Conservation (phyloP, 1,140 invertebrate species). For the Apolygus lucorum region DNA sequence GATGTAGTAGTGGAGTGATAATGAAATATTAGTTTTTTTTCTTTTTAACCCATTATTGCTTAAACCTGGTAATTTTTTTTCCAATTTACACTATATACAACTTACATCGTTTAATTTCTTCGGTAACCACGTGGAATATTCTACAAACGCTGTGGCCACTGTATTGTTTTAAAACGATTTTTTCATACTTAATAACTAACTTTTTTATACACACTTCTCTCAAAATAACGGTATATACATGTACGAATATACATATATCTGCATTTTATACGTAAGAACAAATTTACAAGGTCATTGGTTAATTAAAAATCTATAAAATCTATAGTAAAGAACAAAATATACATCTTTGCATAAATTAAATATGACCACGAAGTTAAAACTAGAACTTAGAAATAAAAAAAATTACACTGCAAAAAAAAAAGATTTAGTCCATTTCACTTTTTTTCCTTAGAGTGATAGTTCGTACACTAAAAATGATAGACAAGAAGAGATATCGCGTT, state of each 20-base stretch:
- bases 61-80: constrained; percentile 17
- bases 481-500: too few species aligned
- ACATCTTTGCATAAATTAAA: too few species aligned
- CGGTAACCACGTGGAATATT: constrained; percentile 21
- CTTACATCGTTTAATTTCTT: neutral
- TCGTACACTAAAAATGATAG: too few species aligned
- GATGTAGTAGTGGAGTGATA: constrained; percentile 28
- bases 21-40: constrained; percentile 1
- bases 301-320: neutral
- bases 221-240: constrained; percentile 6
- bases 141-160: neutral
- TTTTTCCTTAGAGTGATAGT: too few species aligned
- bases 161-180: neutral
- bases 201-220: constrained; percentile 15
- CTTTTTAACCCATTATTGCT: constrained; percentile 25
- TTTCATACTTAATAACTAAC: neutral
- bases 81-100: constrained; percentile 20
- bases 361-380: too few species aligned
- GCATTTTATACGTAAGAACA: neutral
- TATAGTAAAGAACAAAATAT: constrained; percentile 19
- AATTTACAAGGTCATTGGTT: neutral
- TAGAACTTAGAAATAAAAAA: too few species aligned
- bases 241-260: neutral
- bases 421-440: too few species aligned
- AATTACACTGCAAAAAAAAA: too few species aligned